A percentile compares a stretch with the other conserved stretches of the same genome.
phyloP scores from a whole-genome alignment of 2,888 invertebrate species.

The Melangyna quadrimaculata region DNA sequence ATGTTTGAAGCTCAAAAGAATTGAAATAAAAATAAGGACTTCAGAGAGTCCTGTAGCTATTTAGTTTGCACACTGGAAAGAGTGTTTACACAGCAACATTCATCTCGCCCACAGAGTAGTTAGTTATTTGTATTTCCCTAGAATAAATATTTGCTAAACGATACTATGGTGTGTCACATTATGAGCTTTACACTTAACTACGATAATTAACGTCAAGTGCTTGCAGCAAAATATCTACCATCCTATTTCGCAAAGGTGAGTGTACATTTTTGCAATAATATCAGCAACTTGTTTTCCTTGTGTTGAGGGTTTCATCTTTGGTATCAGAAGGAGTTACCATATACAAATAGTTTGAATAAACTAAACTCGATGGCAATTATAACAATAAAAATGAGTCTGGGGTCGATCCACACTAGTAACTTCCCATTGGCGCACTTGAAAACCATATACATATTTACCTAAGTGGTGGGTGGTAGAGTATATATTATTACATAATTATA shows the following conservation, averaged over 20 bases:
- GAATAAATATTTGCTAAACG: conserved; percentile 68
- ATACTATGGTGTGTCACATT: conserved; percentile 64
- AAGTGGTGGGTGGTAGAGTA: too few relatives aligned
- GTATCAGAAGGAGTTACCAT: background rate
- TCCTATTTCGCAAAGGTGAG: background rate
- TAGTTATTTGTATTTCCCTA: conserved; percentile 63
- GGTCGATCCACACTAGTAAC: too few relatives aligned
- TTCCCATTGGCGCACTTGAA: too few relatives aligned
- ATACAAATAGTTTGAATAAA: too few relatives aligned
- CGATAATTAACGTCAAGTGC: conserved; percentile 69
- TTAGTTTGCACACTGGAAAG: background rate
- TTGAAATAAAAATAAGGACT: background rate
- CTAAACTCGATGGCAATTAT: too few relatives aligned
- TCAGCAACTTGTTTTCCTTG: background rate
- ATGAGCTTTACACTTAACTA: conserved; percentile 69
- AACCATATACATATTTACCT: too few relatives aligned
- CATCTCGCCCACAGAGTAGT: conserved; percentile 8
- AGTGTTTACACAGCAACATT: too few relatives aligned
- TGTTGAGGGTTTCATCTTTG: background rate
- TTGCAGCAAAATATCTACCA: conserved; percentile 49
- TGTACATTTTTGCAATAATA: conserved; percentile 13
- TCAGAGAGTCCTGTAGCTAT: background rate
- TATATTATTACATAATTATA: too few relatives aligned
- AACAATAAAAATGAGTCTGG: too few relatives aligned
- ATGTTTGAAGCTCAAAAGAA: background rate